phyloP scores from a whole-genome alignment of 1,140 invertebrate genomes.

The Pomacea maculata region DNA sequence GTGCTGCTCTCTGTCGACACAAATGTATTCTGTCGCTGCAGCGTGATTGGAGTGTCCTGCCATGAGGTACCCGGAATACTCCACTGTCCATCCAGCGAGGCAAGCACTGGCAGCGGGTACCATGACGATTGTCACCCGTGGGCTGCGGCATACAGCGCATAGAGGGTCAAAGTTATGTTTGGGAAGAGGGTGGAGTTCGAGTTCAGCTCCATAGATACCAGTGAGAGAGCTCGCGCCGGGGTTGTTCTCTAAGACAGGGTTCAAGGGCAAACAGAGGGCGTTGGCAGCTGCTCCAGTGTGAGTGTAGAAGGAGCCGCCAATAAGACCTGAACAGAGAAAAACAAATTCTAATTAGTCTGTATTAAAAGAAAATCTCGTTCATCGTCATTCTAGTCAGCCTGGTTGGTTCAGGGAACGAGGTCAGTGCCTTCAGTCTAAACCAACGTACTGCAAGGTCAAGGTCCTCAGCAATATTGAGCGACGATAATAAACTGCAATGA shows the following conservation, averaged over 20 bases:
- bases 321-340: slow-evolving; percentile 19
- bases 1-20: slow-evolving; percentile 40
- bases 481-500: too few relatives aligned
- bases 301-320: slow-evolving; percentile 23
- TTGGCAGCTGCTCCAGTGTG: slow-evolving; percentile 25
- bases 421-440: too few relatives aligned
- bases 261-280: slow-evolving; percentile 29
- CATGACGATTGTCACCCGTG: slow-evolving; percentile 30
- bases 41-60: slow-evolving; percentile 22
- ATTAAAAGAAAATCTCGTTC: too few relatives aligned
- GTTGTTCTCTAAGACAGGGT: slow-evolving; percentile 25
- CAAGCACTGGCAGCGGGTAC: slow-evolving; percentile 39
- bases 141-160: slow-evolving; percentile 30
- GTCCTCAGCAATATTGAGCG: too few relatives aligned
- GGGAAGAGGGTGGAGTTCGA: slow-evolving; percentile 8
- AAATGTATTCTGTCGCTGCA: slow-evolving; percentile 28
- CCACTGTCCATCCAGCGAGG: slow-evolving; percentile 33
- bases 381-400: too few relatives aligned
- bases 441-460: too few relatives aligned
- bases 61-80: slow-evolving; percentile 41
- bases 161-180: slow-evolving; percentile 17
- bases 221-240: background rate
- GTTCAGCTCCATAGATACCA: slow-evolving; percentile 32
- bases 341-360: too few relatives aligned
- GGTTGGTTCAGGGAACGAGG: too few relatives aligned